Evolutionary conservation across 2,888 invertebrate species (phyloP).

Genomic region (Yponomeuta cagnagella): DNA sequence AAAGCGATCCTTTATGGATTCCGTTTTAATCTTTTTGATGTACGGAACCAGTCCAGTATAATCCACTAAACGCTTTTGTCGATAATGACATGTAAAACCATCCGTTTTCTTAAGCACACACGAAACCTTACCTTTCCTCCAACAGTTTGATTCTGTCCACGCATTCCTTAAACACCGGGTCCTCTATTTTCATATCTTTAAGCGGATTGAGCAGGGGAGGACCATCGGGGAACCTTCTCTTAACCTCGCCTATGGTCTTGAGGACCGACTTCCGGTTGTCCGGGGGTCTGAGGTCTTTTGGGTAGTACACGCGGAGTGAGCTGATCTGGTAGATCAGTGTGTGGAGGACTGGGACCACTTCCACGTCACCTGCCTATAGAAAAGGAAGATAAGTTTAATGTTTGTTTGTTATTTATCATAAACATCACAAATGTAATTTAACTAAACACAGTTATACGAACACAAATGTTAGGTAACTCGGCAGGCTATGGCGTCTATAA

Average conservation of each 20-base stretch:
- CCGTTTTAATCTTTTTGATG: too few species aligned
- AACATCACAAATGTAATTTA: too few species aligned
- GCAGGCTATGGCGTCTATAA: too few species aligned
- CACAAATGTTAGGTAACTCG: too few species aligned
- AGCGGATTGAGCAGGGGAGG: constrained; percentile 94
- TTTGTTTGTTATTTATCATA: too few species aligned
- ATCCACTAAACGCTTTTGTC: too few species aligned
- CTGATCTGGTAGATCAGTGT: constrained; percentile 90
- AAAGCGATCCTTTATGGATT: too few species aligned
- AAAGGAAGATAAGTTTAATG: not conserved
- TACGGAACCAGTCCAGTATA: too few species aligned
- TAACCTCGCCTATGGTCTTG: constrained; percentile 90
- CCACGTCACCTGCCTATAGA: constrained; percentile 85
- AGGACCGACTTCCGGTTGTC: constrained; percentile 91
- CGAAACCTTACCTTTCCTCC: constrained; percentile 78
- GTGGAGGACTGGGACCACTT: constrained; percentile 91
- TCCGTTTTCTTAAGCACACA: not conserved
- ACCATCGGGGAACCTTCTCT: constrained; percentile 90
- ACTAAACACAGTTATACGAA: too few species aligned
- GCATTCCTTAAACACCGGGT: constrained; percentile 85
- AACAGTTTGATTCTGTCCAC: constrained; percentile 88
- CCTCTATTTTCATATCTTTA: constrained; percentile 96
- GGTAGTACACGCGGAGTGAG: constrained; percentile 92
- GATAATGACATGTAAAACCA: too few species aligned
- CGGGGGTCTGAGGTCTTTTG: constrained; percentile 89